Base-by-base conservation (phyloP, 2,113 vertebrate species). In the Sylvia atricapilla region DNA sequence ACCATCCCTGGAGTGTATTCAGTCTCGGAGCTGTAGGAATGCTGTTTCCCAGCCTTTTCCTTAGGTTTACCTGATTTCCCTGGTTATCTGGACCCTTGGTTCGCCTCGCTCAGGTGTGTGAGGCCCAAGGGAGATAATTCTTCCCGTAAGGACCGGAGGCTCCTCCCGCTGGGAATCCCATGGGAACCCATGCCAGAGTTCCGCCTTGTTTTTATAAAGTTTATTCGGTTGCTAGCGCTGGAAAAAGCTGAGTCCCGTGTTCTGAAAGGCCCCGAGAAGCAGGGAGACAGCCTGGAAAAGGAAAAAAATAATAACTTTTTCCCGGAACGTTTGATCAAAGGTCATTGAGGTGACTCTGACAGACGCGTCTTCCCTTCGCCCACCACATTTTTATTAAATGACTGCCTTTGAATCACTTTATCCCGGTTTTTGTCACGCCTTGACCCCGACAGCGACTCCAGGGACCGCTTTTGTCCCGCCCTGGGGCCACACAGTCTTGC, bases 81-180 rank as follows among this genome's bases (percentile, higher is more conserved):
- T 2, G 28, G 9, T 6, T 41, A 18, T 14, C 5, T 21, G 46
- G 37, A 27, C 3, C 5, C 11, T 39, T 6, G 35, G 14, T 20
- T 39, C 3, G 1, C 16, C 24, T 37, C 12, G 22, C 67, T 64
- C 63, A 18, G 56, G 73, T 20, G 24, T 0, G 37, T 1, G 28
- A 49, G 20, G 23, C 24, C 1, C 2, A 1, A 31, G 15, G 19
- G 33, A 13, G 7, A 3, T 0, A 9, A 15, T 6, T 83, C 24
- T 35, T 55, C 33, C 50, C 20, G 52, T 3, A 1, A 18, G 43
- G n/a, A 39, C 10, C 58, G 0, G 15, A 44, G 27, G 47, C 31
- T 13, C 15, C 37, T 69, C n/a, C 73, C 17, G 4, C 13, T 7
- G 31, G 76, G 86, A 68, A 83, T 53, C 11, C 4, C 7, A 3